A percentile compares a stretch with the other conserved stretches of the same genome.
Evolutionary conservation across 2,888 invertebrate genomes (phyloP).

Genomic region (Meganola albula): DNA sequence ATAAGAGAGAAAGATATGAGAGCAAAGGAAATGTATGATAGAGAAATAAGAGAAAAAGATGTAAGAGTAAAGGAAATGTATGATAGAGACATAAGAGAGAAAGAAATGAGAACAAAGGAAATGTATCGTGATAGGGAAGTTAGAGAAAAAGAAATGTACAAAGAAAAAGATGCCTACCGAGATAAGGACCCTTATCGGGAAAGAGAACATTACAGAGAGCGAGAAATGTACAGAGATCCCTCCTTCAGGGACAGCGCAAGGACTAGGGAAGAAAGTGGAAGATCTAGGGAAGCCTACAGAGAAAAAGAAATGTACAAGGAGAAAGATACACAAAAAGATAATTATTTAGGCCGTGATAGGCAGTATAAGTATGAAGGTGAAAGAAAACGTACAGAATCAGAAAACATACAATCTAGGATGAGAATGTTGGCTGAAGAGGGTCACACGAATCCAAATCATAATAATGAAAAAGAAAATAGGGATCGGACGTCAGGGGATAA

Average conservation of each 20-base stretch:
- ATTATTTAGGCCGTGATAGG: constrained; percentile 52
- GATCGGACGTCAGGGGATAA: constrained; percentile 73
- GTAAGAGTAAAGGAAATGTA: constrained; percentile 58
- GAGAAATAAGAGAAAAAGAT: constrained; percentile 57
- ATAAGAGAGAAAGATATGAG: constrained; percentile 45
- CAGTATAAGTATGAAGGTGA: constrained; percentile 64
- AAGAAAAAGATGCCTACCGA: constrained; percentile 58
- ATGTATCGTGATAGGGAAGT: constrained; percentile 56
- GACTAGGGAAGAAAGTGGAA: constrained; percentile 42
- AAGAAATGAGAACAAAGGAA: constrained; percentile 55
- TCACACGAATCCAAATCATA: constrained; percentile 50
- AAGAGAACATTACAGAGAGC: constrained; percentile 54
- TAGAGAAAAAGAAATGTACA: constrained; percentile 55
- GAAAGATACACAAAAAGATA: constrained; percentile 41
- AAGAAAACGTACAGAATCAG: constrained; percentile 53
- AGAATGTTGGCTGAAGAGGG: constrained; percentile 59
- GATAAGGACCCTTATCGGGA: constrained; percentile 69
- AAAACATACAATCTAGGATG: constrained; percentile 62
- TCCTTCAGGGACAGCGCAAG: constrained; percentile 48
- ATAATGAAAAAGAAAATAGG: constrained; percentile 70
- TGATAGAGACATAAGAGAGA: constrained; percentile 27
- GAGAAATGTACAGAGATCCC: constrained; percentile 51
- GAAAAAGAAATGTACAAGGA: constrained; percentile 41
- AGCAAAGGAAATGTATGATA: constrained; percentile 56
- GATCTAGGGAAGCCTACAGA: constrained; percentile 50